These are phyloP conservation scores for Trachops cirrhosus DNA, from an alignment of 2,797 vertebrate genomes.

Conservation along the genomic window DNA sequence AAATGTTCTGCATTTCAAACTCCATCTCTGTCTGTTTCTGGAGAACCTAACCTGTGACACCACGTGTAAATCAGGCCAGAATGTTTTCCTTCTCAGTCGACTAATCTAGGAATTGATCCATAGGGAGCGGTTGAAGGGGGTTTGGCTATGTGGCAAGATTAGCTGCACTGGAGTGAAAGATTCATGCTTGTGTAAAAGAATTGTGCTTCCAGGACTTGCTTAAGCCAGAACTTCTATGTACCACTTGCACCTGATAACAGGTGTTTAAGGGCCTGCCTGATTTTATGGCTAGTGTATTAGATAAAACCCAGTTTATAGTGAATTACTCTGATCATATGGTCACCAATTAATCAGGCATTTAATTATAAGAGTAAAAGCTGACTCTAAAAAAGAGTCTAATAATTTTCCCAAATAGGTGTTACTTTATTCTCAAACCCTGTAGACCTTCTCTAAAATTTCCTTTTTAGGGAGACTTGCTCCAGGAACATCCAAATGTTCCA, in stretches of 20 bases:
- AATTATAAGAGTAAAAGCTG: neutral
- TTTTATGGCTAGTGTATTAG: neutral
- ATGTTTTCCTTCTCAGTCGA: neutral
- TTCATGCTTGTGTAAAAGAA: neutral
- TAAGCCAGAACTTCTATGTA: neutral
- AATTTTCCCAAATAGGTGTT: neutral
- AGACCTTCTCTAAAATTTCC: neutral
- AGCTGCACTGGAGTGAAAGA: neutral
- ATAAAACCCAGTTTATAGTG: neutral
- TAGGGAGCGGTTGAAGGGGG: neutral
- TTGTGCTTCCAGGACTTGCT: neutral
- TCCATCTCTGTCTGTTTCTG: neutral
- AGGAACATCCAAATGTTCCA: neutral
- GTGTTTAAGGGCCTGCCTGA: neutral
- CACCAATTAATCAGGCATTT: neutral
- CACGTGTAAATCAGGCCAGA: neutral
- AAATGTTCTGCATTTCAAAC: neutral
- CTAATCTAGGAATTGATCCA: neutral
- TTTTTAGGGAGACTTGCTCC: neutral
- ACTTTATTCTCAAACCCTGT: neutral
- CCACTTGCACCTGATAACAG: neutral
- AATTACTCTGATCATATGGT: neutral
- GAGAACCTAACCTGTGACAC: neutral
- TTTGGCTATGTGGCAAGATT: neutral
- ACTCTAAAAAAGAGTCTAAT: neutral